These are phyloP conservation scores for Amphipoea lucens DNA, from an alignment of 2,888 invertebrate species.

Conservation along the genomic window DNA sequence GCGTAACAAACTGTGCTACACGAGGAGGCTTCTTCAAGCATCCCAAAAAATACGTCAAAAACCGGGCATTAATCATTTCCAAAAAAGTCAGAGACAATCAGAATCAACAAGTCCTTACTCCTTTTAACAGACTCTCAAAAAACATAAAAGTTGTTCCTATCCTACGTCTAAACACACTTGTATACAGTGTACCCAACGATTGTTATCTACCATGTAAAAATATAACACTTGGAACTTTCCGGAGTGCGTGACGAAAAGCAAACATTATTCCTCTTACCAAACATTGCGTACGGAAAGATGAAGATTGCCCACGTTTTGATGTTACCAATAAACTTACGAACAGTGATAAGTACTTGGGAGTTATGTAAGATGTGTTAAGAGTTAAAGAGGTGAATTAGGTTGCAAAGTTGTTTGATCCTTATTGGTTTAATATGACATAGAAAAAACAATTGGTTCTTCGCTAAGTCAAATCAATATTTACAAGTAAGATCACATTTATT, in stretches of 20 bases:
- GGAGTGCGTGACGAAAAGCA: conserved; percentile 45
- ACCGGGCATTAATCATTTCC: too few relatives aligned
- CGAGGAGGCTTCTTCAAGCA: too few relatives aligned
- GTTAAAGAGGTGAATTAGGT: neutral
- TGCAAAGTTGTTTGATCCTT: neutral
- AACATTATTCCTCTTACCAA: conserved; percentile 50
- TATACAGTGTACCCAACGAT: neutral
- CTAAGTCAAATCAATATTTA: neutral
- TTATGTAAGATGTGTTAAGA: conserved; percentile 29
- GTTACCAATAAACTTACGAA: conserved; percentile 41
- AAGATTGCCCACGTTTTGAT: conserved; percentile 62
- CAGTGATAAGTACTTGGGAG: conserved; percentile 28
- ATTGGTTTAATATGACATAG: neutral
- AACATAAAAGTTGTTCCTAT: neutral
- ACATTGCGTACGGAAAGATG: conserved; percentile 49
- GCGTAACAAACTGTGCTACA: too few relatives aligned
- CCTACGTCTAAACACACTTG: neutral
- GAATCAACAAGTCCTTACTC: too few relatives aligned
- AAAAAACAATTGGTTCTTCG: neutral
- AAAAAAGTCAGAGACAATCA: too few relatives aligned
- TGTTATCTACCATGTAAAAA: conserved; percentile 16
- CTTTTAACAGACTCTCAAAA: too few relatives aligned
- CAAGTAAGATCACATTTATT: neutral
- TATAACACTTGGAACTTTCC: conserved; percentile 42
- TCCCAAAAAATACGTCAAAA: too few relatives aligned